A percentile compares a stretch with the other conserved stretches of the same genome.
Evolutionary conservation across 2,797 vertebrate genomes (phyloP).

Genomic region (Takifugu ocellatus): DNA sequence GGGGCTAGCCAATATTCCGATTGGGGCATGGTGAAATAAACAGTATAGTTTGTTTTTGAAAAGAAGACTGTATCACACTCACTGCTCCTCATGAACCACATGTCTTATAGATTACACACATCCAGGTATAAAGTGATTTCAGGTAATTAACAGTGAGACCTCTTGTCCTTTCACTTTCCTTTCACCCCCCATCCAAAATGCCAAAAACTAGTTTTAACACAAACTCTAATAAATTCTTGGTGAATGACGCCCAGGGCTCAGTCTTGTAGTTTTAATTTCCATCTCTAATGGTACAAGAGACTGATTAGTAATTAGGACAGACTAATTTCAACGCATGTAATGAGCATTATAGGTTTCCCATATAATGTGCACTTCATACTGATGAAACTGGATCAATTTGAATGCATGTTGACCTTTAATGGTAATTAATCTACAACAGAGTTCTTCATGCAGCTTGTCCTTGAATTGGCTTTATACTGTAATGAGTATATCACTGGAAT

Average conservation of each 20-base stretch:
- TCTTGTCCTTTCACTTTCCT: not conserved
- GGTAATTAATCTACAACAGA: conserved; percentile 59
- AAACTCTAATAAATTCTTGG: conserved; percentile 66
- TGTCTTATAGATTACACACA: conserved; percentile 25
- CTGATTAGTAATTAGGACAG: conserved; percentile 76
- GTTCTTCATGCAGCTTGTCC: conserved; percentile 62
- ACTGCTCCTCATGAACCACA: conserved; percentile 52
- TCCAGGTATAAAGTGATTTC: conserved; percentile 13
- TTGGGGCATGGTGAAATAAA: conserved; percentile 72
- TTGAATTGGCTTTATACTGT: conserved; percentile 63
- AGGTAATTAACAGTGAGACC: conserved; percentile 25
- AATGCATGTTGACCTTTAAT: conserved; percentile 74
- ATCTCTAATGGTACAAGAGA: conserved; percentile 77
- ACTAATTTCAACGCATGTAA: conserved; percentile 72
- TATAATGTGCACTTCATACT: conserved; percentile 44
- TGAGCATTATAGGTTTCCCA: conserved; percentile 67
- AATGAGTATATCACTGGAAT: conserved; percentile 69
- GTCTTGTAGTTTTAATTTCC: conserved; percentile 78
- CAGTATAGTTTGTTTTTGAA: conserved; percentile 67
- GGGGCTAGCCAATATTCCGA: conserved; percentile 77
- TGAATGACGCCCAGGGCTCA: conserved; percentile 64
- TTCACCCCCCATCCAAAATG: conserved; percentile 26
- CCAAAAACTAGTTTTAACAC: conserved; percentile 33
- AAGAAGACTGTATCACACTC: conserved; percentile 53
- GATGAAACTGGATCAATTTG: conserved; percentile 60